Evolutionary conservation across 2,113 vertebrate species (phyloP), one percentile per base, ranked within the genome.

Genomic region (Cranoglanis bouderius): DNA sequence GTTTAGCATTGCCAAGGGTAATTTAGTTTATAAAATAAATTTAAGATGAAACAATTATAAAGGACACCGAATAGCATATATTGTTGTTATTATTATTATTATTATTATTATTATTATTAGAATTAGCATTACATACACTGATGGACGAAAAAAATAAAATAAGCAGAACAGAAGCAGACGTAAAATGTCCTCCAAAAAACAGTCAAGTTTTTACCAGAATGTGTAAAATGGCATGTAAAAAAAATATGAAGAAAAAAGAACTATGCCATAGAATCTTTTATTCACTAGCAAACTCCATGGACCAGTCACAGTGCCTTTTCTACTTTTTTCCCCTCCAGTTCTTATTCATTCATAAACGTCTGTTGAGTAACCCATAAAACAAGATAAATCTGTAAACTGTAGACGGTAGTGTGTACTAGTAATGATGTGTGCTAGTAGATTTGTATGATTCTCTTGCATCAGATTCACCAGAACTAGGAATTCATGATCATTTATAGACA

Each of bases 221-320:
- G 65, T 18, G 32, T 6, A 18, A 70, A 32, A 8, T 74, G 7
- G 7, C 35, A 74, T 40, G 38, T 38, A 32, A 61, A 26, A 2
- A 9, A 13, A n/a, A n/a, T 43, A 43, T 43, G 43, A 43, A 43
- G 43, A 43, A 32, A 32, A 67, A 67, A 67, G 29, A 65, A 72
- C 32, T 72, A 74, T 10, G 2, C 18, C 38, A 40, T 16, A 72
- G 67, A 86, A 88, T 86, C 87, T 38, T 90, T 90, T 90, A 90
- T 88, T 88, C 84, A 55, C 55, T 46, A 67, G 46, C 70, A 87
- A 85, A 87, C 84, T 83, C 87, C 78, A 90, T 84, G 72, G 87
- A 86, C 78, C 32, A 78, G 84, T 90, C 87, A 88, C 84, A 86
- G 86, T 90, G 84, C 77, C 83, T 88, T 77, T 88, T 90, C 89